Base-by-base conservation (phyloP, 1,140 invertebrate genomes). In the Wasmannia auropunctata region DNA sequence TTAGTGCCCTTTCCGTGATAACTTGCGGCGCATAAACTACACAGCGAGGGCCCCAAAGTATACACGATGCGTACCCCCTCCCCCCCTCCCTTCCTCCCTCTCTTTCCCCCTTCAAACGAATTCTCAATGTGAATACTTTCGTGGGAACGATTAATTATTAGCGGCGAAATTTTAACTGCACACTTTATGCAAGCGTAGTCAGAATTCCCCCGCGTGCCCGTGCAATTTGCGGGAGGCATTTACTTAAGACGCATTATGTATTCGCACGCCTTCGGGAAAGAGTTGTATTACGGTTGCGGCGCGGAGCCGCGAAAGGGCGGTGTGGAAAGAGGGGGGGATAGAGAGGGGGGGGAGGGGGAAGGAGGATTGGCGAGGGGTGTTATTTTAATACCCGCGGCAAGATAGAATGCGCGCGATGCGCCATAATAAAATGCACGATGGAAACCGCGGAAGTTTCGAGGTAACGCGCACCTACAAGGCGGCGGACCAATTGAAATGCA, bases 371-470 rank as follows among this genome's bases (percentile, higher is more conserved):
- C 3, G 37, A 6, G 6, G 25, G 14, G 72, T 60, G 28, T 74
- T 86, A 70, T 70, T 85, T 87, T 85, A 89, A 63, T 85, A 87
- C 72, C 22, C 28, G n/a, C n/a, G 14, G 62, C n/a, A 40, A 85
- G 74, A 62, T 70, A 63, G 58, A 88, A 86, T 81, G 67, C 69
- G 34, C 43, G 51, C 43, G 72, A 67, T 85, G 62, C 70, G 43
- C 74, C 34, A 46, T 79, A 87, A 85, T 89, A 89, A 89, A 89
- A 89, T 72, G 86, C 80, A 58, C 79, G 65, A 74, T 83, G 79
- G 40, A 74, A 72, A 72, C 79, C 51, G 51, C 67, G 79, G 67
- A 83, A 74, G 79, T 46, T 83, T 74, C 54, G 67, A 83, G 54
- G 51, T 58, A 83, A 83, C 65, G 79, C 79, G 79, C n/a, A n/a